Conservation (phyloP, 2,888 invertebrate genomes). For the Gymnoscelis rufifasciata region DNA sequence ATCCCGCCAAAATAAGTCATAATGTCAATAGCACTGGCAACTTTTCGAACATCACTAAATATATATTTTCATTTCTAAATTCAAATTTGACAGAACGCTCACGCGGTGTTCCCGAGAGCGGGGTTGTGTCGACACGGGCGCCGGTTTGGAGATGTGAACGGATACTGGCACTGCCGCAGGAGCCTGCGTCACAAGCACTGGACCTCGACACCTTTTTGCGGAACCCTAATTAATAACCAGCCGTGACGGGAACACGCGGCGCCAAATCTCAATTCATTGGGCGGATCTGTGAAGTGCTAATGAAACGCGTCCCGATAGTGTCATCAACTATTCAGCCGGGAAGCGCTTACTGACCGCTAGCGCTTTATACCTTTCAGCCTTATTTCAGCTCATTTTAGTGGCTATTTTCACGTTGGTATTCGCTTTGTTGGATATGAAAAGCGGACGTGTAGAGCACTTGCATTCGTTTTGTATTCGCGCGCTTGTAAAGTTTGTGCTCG, state of each 20-base stretch:
- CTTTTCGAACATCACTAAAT: slow-evolving; percentile 24
- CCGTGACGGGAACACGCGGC: slow-evolving; percentile 55
- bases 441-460: slow-evolving; percentile 6
- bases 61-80: slow-evolving; percentile 27
- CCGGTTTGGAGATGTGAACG: slow-evolving; percentile 51
- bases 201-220: slow-evolving; percentile 72
- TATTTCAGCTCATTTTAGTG: slow-evolving; percentile 10
- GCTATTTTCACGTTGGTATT: slow-evolving; percentile 7
- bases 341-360: slow-evolving; percentile 12
- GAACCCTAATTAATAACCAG: slow-evolving; percentile 72
- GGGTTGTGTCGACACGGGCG: slow-evolving; percentile 39
- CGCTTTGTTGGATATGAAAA: slow-evolving; percentile 10
- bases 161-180: slow-evolving; percentile 70
- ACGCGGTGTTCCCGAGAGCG: slow-evolving; percentile 34
- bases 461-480: slow-evolving; percentile 6
- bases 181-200: slow-evolving; percentile 71
- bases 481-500: not conserved
- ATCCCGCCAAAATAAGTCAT: slow-evolving; percentile 10
- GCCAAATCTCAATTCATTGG: slow-evolving; percentile 41
- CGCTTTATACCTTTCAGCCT: slow-evolving; percentile 9
- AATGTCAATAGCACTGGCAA: slow-evolving; percentile 23
- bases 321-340: slow-evolving; percentile 26
- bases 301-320: slow-evolving; percentile 30
- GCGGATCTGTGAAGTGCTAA: slow-evolving; percentile 38
- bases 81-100: slow-evolving; percentile 29